Evolutionary conservation across 2,888 invertebrate genomes (phyloP).

Genomic region (Tridacna gigas): DNA sequence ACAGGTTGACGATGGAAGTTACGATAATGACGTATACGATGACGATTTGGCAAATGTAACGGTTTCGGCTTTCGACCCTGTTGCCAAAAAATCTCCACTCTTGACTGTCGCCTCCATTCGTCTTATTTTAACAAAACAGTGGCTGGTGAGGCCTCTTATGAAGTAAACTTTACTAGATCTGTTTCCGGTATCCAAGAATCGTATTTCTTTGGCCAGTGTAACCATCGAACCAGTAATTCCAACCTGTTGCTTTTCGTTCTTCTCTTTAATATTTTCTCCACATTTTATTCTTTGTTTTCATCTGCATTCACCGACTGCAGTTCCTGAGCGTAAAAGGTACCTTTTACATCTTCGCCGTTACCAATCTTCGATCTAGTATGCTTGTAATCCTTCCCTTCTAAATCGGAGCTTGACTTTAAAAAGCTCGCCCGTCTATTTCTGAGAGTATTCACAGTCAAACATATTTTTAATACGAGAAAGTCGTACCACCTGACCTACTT

Average conservation of each 20-base stretch:
- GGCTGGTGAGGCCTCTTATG: not conserved
- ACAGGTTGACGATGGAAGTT: slow-evolving; percentile 44
- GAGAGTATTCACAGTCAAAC: slow-evolving; percentile 57
- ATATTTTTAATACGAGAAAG: slow-evolving; percentile 34
- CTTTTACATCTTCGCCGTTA: slow-evolving; percentile 39
- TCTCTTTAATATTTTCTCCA: slow-evolving; percentile 50
- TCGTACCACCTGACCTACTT: slow-evolving; percentile 48
- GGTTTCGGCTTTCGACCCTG: slow-evolving; percentile 45
- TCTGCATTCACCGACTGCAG: slow-evolving; percentile 49
- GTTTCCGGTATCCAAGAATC: slow-evolving; percentile 31
- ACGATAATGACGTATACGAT: slow-evolving; percentile 45
- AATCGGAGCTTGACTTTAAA: slow-evolving; percentile 43
- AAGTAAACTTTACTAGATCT: not conserved
- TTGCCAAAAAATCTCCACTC: slow-evolving; percentile 42
- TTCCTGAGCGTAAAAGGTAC: slow-evolving; percentile 53
- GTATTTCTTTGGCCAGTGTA: slow-evolving; percentile 63
- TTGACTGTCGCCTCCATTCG: not conserved
- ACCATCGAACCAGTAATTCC: slow-evolving; percentile 55
- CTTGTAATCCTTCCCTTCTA: slow-evolving; percentile 40
- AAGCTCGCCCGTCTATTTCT: slow-evolving; percentile 57
- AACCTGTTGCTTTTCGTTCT: slow-evolving; percentile 25
- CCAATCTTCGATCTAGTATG: slow-evolving; percentile 46
- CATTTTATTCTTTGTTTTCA: slow-evolving; percentile 33
- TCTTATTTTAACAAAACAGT: not conserved
- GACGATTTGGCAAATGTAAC: slow-evolving; percentile 55